Percentiles rank a stretch among this genome's conserved stretches.
phyloP scores from a whole-genome alignment of 2,888 invertebrate species.

The Brenthis daphne region DNA sequence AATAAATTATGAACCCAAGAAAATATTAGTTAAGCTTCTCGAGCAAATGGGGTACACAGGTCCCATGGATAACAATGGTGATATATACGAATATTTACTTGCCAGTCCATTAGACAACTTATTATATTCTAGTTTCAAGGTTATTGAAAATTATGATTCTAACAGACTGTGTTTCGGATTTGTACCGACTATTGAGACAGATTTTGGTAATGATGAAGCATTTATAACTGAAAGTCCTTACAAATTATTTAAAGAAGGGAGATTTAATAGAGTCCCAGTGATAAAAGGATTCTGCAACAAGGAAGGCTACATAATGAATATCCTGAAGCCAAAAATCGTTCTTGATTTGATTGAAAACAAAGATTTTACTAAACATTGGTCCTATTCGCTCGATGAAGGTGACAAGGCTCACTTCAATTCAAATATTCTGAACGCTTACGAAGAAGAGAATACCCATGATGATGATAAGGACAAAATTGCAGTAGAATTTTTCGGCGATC shows the following conservation, averaged over 20 bases:
- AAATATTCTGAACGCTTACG: conserved; percentile 42
- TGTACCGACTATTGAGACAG: conserved; percentile 59
- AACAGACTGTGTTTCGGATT: conserved; percentile 52
- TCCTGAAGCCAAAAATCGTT: conserved; percentile 45
- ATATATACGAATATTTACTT: conserved; percentile 48
- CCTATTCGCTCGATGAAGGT: conserved; percentile 42
- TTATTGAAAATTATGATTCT: conserved; percentile 38
- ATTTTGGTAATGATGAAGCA: conserved; percentile 49
- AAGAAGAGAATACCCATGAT: conserved; percentile 29
- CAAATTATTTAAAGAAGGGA: conserved; percentile 59
- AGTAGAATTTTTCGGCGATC: conserved; percentile 56
- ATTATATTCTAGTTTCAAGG: conserved; percentile 40
- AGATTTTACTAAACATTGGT: conserved; percentile 47
- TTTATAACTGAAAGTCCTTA: conserved; percentile 60
- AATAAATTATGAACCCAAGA: conserved; percentile 48
- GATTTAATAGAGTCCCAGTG: conserved; percentile 63
- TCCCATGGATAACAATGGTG: conserved; percentile 42
- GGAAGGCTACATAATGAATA: conserved; percentile 65
- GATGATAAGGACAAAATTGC: conserved; percentile 46
- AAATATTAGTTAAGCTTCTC: conserved; percentile 46
- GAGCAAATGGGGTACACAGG: conserved; percentile 50
- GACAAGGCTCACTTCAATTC: conserved; percentile 42
- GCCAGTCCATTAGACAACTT: conserved; percentile 41
- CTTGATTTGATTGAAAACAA: conserved; percentile 46
- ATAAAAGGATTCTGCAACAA: conserved; percentile 74